Conservation (phyloP, 2,797 vertebrate genomes). For the Chiloscyllium punctatum region DNA sequence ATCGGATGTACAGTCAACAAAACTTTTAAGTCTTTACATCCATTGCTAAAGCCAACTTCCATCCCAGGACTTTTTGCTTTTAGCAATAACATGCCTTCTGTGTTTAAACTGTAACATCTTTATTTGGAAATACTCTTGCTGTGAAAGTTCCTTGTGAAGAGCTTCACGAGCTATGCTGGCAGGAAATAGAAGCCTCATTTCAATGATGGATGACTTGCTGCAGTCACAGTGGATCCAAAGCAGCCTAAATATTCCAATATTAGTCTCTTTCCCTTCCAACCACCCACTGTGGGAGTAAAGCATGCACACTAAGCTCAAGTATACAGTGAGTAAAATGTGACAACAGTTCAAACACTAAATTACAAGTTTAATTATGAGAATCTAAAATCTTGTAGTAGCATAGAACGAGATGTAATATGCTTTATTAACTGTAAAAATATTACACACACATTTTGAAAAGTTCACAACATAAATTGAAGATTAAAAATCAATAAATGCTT, state of each 20-base stretch:
- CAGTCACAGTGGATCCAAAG: neutral
- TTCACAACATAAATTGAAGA: neutral
- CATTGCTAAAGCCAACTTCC: neutral
- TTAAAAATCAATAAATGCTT: neutral
- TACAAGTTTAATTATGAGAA: neutral
- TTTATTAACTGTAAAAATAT: slow-evolving; percentile 1
- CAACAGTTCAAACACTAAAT: neutral
- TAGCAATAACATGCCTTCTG: neutral
- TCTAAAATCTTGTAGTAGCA: neutral
- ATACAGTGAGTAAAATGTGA: neutral
- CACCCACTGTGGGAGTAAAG: slow-evolving; percentile 15
- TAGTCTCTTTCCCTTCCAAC: neutral
- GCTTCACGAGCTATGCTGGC: neutral
- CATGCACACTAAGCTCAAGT: neutral
- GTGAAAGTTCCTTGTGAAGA: neutral
- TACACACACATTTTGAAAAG: neutral
- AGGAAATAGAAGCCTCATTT: neutral
- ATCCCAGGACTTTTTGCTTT: neutral
- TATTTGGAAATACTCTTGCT: slow-evolving; percentile 13
- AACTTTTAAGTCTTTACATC: neutral
- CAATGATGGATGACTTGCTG: neutral
- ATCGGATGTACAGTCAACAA: neutral
- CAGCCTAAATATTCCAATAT: neutral
- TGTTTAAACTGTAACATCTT: slow-evolving; percentile 26
- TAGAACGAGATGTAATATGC: neutral